phyloP scores from a whole-genome alignment of 2,113 vertebrate species.

The Poeciliopsis retropinna region DNA sequence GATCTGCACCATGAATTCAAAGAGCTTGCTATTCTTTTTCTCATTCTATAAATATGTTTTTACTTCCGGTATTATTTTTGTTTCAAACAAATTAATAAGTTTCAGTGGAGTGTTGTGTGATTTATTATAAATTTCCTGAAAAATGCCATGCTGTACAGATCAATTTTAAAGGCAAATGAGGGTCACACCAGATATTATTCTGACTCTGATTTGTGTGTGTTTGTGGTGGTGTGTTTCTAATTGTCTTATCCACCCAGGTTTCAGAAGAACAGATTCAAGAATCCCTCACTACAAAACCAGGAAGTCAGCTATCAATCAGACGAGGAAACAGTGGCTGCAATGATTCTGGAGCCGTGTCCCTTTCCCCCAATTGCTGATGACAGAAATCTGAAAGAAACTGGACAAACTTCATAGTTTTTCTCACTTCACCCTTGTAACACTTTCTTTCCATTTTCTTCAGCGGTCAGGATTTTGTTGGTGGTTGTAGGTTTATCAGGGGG shows the following conservation, averaged over 20 bases:
- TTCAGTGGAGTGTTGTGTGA: no score
- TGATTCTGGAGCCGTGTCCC: conserved; percentile 74
- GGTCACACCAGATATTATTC: no score
- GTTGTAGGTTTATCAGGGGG: background rate
- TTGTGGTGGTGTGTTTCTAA: background rate
- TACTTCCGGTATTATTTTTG: no score
- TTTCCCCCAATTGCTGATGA: conserved; percentile 47
- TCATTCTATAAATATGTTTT: no score
- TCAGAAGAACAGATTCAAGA: conserved; percentile 57
- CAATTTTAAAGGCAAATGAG: no score
- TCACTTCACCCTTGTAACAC: background rate
- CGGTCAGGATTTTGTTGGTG: background rate
- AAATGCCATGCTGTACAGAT: background rate
- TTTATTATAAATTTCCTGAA: background rate
- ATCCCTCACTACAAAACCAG: conserved; percentile 41
- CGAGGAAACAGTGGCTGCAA: conserved; percentile 57
- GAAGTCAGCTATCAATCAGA: conserved; percentile 71
- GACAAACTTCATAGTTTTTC: conserved; percentile 34
- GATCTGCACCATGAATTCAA: no score
- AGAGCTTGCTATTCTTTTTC: no score
- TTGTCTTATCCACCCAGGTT: conserved; percentile 59
- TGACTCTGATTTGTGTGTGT: background rate
- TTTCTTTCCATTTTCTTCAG: background rate
- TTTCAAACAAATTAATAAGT: no score
- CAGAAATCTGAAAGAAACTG: conserved; percentile 39